phyloP scores from a whole-genome alignment of 1,140 invertebrate genomes.

The Drosophila pseudoananassae region DNA sequence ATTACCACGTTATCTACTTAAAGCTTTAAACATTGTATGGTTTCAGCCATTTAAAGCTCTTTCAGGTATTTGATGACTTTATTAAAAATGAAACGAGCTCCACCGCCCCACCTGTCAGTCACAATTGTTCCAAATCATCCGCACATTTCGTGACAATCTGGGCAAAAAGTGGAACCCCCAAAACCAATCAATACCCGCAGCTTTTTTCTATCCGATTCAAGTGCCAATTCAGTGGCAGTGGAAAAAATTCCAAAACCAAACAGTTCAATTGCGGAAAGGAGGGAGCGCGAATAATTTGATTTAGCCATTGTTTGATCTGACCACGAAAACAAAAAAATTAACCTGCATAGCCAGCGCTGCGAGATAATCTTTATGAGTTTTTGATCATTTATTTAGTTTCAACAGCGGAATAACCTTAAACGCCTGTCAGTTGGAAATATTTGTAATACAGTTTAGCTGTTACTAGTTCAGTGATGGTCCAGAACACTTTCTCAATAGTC shows the following conservation, averaged over 20 bases:
- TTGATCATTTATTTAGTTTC: slow-evolving; percentile 21
- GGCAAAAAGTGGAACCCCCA: slow-evolving; percentile 7
- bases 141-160: slow-evolving; percentile 1
- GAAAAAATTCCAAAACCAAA: slow-evolving; percentile 35
- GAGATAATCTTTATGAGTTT: slow-evolving; percentile 35
- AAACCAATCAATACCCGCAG: slow-evolving; percentile 48
- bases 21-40: no score
- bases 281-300: slow-evolving; percentile 42
- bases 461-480: slow-evolving; percentile 9
- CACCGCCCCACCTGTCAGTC: background rate
- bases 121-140: slow-evolving; percentile 10
- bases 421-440: no score
- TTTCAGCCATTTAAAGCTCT: no score
- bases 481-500: background rate
- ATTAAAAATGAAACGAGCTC: background rate
- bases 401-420: background rate
- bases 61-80: background rate
- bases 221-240: slow-evolving; percentile 23
- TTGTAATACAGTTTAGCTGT: slow-evolving; percentile 13
- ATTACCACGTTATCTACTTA: no score
- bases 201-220: slow-evolving; percentile 27
- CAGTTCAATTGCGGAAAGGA: background rate
- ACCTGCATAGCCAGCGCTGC: background rate
- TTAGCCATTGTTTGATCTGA: slow-evolving; percentile 26
- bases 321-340: slow-evolving; percentile 1